Conservation (phyloP, 2,113 vertebrate species). For the Nematolebias whitei region DNA sequence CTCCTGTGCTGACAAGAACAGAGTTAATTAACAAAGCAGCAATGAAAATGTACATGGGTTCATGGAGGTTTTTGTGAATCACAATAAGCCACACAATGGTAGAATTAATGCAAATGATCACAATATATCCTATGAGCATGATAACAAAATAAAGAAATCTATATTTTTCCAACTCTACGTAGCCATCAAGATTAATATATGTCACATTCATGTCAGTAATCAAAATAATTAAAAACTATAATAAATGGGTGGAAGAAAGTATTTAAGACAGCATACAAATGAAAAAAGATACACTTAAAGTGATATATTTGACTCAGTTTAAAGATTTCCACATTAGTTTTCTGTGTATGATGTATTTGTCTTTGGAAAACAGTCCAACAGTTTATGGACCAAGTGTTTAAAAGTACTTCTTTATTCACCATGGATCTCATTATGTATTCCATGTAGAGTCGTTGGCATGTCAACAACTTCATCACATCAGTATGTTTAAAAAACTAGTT, state of each 20-base stretch:
- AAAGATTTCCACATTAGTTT: neutral
- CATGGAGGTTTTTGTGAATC: neutral
- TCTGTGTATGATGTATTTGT: neutral
- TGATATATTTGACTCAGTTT: neutral
- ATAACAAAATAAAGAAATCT: slow-evolving; percentile 8
- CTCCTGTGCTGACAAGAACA: no score
- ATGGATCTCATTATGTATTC: neutral
- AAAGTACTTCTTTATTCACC: neutral
- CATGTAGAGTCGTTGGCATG: neutral
- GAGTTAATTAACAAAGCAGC: no score
- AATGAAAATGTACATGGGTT: no score
- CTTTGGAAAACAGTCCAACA: neutral
- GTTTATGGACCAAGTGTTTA: neutral
- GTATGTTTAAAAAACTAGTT: neutral
- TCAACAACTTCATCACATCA: neutral
- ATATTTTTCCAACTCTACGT: no score
- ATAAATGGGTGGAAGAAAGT: neutral
- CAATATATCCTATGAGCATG: neutral
- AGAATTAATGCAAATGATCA: slow-evolving; percentile 2
- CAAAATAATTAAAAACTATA: no score
- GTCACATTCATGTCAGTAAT: neutral
- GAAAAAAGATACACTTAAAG: neutral
- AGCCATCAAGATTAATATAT: neutral
- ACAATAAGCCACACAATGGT: neutral
- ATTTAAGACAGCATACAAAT: neutral